phyloP scores from a whole-genome alignment of 2,888 invertebrate genomes.

The Drosophila imparisetae region DNA sequence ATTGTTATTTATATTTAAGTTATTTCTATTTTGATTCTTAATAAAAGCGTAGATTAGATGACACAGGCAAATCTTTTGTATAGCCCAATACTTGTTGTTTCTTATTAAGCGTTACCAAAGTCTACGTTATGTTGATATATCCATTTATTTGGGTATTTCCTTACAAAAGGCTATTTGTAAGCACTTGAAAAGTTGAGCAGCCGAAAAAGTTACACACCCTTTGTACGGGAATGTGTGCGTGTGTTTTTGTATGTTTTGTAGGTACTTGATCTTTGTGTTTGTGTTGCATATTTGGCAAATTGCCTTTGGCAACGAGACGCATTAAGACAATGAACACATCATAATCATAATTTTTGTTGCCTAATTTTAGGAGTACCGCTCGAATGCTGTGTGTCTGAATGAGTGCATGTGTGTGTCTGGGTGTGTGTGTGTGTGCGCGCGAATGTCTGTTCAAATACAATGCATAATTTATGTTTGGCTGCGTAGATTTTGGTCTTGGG shows the following conservation, averaged over 20 bases:
- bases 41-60: background rate
- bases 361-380: slow-evolving; percentile 62
- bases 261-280: slow-evolving; percentile 42
- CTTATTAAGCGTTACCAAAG: background rate
- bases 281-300: slow-evolving; percentile 52
- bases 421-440: background rate
- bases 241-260: slow-evolving; percentile 14
- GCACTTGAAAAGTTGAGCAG: slow-evolving; percentile 60
- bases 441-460: slow-evolving; percentile 26
- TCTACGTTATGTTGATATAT: background rate
- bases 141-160: background rate
- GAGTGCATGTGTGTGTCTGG: background rate
- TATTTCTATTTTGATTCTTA: background rate
- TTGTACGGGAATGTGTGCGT: slow-evolving; percentile 5
- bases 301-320: slow-evolving; percentile 50
- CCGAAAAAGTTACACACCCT: slow-evolving; percentile 30
- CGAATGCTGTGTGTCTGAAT: background rate
- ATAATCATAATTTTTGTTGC: slow-evolving; percentile 77
- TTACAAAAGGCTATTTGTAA: slow-evolving; percentile 61
- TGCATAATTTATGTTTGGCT: slow-evolving; percentile 35
- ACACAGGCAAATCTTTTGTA: background rate
- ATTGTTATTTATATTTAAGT: background rate
- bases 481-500: slow-evolving; percentile 5
- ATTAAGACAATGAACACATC: slow-evolving; percentile 81
- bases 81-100: background rate